Base-by-base conservation (phyloP, 2,797 vertebrate species). In the Leptodactylus fallax region DNA sequence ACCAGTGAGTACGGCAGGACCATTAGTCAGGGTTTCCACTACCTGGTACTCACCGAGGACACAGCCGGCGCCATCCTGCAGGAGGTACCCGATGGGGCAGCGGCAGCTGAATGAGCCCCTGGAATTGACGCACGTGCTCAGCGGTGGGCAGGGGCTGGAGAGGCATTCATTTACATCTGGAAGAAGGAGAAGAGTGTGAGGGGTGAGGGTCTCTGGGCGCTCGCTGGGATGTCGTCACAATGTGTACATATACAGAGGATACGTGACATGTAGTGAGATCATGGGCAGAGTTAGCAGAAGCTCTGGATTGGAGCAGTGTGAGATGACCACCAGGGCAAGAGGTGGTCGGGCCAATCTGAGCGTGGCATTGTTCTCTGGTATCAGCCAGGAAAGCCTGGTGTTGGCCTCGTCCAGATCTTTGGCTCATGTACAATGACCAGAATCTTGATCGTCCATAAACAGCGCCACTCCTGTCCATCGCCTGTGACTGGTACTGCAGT, bases 131-230 rank as follows among this genome's bases (percentile, higher is more conserved):
- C 98, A 99, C 1, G 19, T 91, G 90, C 97, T 96, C 83, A 93
- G 92, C 0, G 91, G 72, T 0, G 98, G 97, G 87, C 98, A 99
- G 53, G 96, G 97, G 71, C 93, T 94, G 7, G 87, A 94, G 90
- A 96, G 92, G 92, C 98, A 99, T 92, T 97, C 97, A 17, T 99
- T 94, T 88, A 96, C 90, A 93, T 97, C 98, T 99, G 92, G 79
- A 89, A 89, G 89, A 45, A 10, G 87, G n/a, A 69, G 14, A 56
- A 60, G 2, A 45, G 9, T n/a, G 69, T 36, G 65, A 27, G 56
- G 6, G 21, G n/a, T n/a, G n/a, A 55, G 17, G 36, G 9, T 14
- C 12, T n/a, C 13, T 51, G 60, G n/a, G 78, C 7, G 6, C 27
- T 36, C 67, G 25, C 67, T 45, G 27, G 4, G 6, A 1, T 17